phyloP scores from a whole-genome alignment of 2,113 vertebrate genomes.

The Daphoenositta chrysoptera region DNA sequence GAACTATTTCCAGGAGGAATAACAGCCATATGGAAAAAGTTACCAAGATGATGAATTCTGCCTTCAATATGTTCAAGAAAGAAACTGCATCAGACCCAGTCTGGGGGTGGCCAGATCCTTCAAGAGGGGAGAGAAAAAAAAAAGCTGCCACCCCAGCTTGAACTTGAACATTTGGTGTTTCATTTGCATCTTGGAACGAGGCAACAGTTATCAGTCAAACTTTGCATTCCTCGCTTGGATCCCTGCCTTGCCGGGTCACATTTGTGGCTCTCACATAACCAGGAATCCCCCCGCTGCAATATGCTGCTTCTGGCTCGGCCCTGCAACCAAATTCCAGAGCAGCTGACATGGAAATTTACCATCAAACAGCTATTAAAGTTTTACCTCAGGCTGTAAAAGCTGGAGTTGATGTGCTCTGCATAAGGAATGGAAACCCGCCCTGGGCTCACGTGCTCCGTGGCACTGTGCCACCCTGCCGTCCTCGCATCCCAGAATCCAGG shows the following conservation, averaged over 20 bases:
- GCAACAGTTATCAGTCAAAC: constrained; percentile 59
- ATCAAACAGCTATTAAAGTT: constrained; percentile 47
- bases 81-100: constrained; percentile 45
- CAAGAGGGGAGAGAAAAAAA: not conserved
- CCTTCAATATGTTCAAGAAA: constrained; percentile 64
- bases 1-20: constrained; percentile 57
- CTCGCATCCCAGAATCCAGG: not conserved
- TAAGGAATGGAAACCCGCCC: not conserved
- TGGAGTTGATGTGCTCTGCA: not conserved
- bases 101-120: constrained; percentile 60
- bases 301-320: constrained; percentile 55
- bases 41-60: constrained; percentile 61
- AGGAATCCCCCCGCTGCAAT: constrained; percentile 63
- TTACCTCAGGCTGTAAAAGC: constrained; percentile 42
- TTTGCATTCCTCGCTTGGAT: constrained; percentile 39
- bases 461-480: not conserved
- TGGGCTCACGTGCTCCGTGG: not conserved
- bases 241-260: constrained; percentile 48
- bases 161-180: constrained; percentile 68
- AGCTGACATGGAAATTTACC: constrained; percentile 65
- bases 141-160: constrained; percentile 53
- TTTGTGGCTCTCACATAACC: constrained; percentile 67
- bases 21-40: constrained; percentile 65
- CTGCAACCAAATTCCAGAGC: constrained; percentile 56
- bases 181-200: constrained; percentile 58